A percentile compares a stretch with the other conserved stretches of the same genome.
Evolutionary conservation across 2,113 vertebrate species (phyloP).

Genomic region (Lophura nycthemera): DNA sequence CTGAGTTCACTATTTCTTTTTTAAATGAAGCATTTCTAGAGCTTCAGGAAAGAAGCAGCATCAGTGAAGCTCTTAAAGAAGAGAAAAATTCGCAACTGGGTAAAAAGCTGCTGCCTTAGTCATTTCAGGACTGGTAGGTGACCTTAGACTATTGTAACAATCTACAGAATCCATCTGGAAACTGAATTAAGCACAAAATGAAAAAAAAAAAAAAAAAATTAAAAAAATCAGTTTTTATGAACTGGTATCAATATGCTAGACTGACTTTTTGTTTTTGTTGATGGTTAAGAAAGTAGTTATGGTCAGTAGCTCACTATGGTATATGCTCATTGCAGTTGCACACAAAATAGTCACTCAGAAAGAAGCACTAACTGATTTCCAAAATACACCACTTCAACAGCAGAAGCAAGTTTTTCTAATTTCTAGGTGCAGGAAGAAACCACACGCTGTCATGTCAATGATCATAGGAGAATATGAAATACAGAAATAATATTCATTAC

Average conservation of each 20-base stretch:
- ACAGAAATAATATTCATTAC: not conserved
- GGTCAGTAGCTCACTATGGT: not conserved
- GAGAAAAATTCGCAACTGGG: not conserved
- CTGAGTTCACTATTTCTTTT: not conserved
- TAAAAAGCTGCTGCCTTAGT: not conserved
- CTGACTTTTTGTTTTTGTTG: not conserved
- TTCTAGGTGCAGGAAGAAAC: not conserved
- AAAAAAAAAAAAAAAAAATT: not conserved
- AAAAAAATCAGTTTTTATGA: not conserved
- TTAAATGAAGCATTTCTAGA: not conserved
- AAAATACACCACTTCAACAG: not conserved
- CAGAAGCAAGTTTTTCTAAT: not conserved
- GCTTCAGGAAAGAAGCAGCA: not conserved
- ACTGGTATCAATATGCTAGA: not conserved
- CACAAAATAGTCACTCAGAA: not conserved
- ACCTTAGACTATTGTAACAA: not conserved
- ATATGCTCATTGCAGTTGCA: not conserved
- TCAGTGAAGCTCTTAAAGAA: not conserved
- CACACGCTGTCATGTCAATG: not conserved
- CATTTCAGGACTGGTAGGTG: not conserved
- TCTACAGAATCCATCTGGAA: not conserved
- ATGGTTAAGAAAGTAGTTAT: not conserved
- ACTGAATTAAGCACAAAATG: not conserved
- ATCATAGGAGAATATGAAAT: not conserved
- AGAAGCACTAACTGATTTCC: not conserved